Conservation (phyloP, 2,888 invertebrate species). For the Phalangium opilio region DNA sequence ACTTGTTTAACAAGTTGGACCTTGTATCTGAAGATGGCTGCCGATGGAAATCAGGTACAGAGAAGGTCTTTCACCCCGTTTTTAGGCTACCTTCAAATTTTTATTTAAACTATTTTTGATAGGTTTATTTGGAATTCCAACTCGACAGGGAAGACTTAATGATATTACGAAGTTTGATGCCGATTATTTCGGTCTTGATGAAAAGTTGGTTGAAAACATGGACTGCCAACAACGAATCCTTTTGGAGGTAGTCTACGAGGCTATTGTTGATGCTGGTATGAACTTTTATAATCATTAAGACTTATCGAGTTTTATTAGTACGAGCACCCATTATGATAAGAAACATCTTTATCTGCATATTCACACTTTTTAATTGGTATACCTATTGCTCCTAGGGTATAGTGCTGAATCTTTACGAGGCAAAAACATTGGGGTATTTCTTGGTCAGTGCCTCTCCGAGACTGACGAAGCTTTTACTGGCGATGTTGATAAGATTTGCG, state of each 20-base stretch:
- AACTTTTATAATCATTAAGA: neutral
- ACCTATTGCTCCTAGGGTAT: slow-evolving; percentile 32
- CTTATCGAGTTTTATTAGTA: neutral
- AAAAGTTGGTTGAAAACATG: slow-evolving; percentile 76
- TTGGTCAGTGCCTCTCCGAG: slow-evolving; percentile 37
- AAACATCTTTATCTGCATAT: neutral
- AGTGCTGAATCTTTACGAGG: slow-evolving; percentile 33
- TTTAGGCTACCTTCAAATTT: neutral
- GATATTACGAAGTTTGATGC: slow-evolving; percentile 64
- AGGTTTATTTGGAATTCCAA: slow-evolving; percentile 62
- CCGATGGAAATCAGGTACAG: slow-evolving; percentile 63
- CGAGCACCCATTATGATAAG: neutral
- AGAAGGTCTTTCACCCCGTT: neutral
- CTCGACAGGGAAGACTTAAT: slow-evolving; percentile 48
- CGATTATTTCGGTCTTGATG: slow-evolving; percentile 73
- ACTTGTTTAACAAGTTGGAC: neutral
- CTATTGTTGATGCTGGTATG: slow-evolving; percentile 70
- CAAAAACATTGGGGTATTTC: slow-evolving; percentile 36
- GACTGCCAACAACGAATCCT: slow-evolving; percentile 78
- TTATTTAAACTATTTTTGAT: neutral
- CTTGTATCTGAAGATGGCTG: slow-evolving; percentile 82
- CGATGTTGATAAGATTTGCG: too few relatives aligned
- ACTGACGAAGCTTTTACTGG: slow-evolving; percentile 33
- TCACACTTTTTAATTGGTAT: too few relatives aligned
- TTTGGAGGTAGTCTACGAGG: slow-evolving; percentile 76